Evolutionary conservation across 64 coral and sea anemone genomes (phyloP), one percentile per base, ranked within the genome.

Genomic region (Montipora cactus): DNA sequence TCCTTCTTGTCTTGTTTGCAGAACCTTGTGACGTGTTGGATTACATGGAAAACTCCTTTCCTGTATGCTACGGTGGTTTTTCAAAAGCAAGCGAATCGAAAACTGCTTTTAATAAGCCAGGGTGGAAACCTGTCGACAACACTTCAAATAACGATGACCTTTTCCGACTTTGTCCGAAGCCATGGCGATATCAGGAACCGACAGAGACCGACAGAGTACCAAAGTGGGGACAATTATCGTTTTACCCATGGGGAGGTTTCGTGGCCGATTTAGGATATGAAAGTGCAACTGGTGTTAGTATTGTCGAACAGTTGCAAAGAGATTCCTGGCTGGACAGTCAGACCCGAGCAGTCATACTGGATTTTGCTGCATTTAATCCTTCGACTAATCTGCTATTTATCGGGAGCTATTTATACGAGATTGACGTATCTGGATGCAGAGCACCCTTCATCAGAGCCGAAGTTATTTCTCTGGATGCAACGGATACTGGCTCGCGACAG

Each of bases 131-230:
- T 46, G 28, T 20, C 48, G 14, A 69, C 44, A 69, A 94, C 79
- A 68, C 25, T 81, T 49, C 51, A 19, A 81, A 80, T 59, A 49
- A 48, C 2, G 52, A 81, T 18, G 71, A 94, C 57, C 66, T 94
- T n/a, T 79, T 94, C 77, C 64, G 88, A 89, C 67, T 82, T 89
- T 94, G 93, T 5, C 93, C 93, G 61, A 94, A 94, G 44, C 93
- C 93, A 7, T 94, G 93, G 93, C 47, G 93, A 90, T 94, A 90
- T 57, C 77, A 90, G 49, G 51, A 75, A 53, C 18, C 87, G 19
- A 80, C 47, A 50, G 61, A 59, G 16, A 74, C 48, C 12, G 48
- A 76, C 5, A 90, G 87, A 12, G 76, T 74, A 9, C 72, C 93
- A 5, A 77, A 90, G 47, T 94, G 79, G 93, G 93, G 93, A n/a